Percentiles rank a stretch among this genome's conserved stretches.
phyloP scores from a whole-genome alignment of 1,140 invertebrate species.

The Drosophila lacertosa region DNA sequence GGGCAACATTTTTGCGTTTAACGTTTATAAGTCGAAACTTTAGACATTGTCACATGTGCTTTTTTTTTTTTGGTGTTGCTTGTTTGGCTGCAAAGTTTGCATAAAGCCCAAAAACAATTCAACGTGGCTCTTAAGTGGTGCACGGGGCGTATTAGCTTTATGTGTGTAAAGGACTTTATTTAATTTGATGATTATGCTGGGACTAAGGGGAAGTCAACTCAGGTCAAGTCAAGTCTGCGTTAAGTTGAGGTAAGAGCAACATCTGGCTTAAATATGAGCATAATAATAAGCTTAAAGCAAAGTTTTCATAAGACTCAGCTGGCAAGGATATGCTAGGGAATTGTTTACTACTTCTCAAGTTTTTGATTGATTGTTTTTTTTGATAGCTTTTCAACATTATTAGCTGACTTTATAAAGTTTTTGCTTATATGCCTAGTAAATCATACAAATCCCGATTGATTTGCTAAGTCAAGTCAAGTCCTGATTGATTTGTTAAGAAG shows the following conservation, averaged over 20 bases:
- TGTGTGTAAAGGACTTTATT: constrained; percentile 16
- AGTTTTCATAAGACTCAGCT: no score
- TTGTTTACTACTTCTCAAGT: no score
- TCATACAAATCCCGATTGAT: no score
- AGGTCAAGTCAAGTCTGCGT: not conserved
- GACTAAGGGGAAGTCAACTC: not conserved
- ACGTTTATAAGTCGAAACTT: constrained; percentile 57
- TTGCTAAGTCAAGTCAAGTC: no score
- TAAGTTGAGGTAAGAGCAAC: not conserved
- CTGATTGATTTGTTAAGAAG: no score
- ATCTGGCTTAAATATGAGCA: not conserved
- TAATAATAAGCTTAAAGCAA: no score
- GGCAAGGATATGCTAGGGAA: no score
- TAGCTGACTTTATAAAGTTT: no score
- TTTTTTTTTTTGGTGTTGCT: not conserved
- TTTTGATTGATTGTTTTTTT: no score
- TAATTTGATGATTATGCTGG: constrained; percentile 5
- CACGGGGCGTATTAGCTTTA: constrained; percentile 26
- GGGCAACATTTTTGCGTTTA: constrained; percentile 41
- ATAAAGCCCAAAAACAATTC: constrained; percentile 17
- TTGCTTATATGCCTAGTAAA: no score
- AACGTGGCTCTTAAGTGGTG: constrained; percentile 2
- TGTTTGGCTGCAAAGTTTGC: constrained; percentile 25
- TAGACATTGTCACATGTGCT: constrained; percentile 64
- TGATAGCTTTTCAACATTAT: no score